Evolutionary conservation across 1,140 invertebrate genomes (phyloP), one percentile per base, ranked within the genome.

Genomic region (Heliothis subflexa): DNA sequence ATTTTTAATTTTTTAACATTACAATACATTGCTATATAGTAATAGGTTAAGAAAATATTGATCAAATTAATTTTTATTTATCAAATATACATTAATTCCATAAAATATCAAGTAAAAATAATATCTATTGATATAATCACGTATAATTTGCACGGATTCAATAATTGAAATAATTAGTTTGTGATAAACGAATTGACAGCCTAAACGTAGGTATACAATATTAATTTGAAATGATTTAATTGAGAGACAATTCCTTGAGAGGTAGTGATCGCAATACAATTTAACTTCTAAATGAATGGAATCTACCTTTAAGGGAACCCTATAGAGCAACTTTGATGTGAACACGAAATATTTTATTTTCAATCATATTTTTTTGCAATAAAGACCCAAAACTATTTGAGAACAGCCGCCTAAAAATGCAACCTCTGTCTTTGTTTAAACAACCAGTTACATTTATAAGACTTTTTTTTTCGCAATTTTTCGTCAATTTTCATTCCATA

Each of bases 231-330:
- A 55, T 57, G 18, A 45, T 47, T 16, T 18, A 10, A 64, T 47
- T 64, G 59, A 62, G 28, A 68, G 18, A 68, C 47, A 68, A 68
- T 70, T 70, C 66, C 66, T 70, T 52, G 50, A 28, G 66, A 70
- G 66, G 66, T 70, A 70, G 66, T 52, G 10, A 66, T 47, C 47
- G 47, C 12, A 62, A 64, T 7, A 66, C 10, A 18, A 47, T 18
- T 18, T 16, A 66, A 40, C 40, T 66, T 40, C 59, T 9, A 28
- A 62, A 40, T 25, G 11, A 40, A 18, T 14, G 7, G 18, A 55
- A 21, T 7, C 62, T 47, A 66, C 10, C 45, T 47, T 5, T 66
- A 66, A 47, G 40, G 47, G 45, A 66, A 18, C 40, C 40, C 18
- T 40, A 66, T 66, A n/a, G 40, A 18, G 62, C 62, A 16, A 66